Base-by-base conservation (phyloP, 1,140 invertebrate genomes). In the Sesamia nonagrioides region DNA sequence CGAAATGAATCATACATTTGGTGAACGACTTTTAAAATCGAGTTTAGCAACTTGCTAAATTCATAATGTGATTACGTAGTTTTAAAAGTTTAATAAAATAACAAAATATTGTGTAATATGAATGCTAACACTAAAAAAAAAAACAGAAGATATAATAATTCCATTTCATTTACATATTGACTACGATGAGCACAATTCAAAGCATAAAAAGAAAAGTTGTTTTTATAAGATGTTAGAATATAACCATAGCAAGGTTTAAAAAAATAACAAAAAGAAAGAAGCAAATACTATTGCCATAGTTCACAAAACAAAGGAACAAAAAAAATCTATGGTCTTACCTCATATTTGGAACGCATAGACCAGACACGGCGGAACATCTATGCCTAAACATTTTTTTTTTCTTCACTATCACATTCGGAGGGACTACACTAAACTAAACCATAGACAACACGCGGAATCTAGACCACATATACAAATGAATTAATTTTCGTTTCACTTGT, bases 331-430 rank as follows among this genome's bases (percentile, higher is more conserved):
- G 27, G 27, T 5, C 66, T 69, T 11, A 69, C 66, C 66, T 69
- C 42, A 69, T 69, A 33, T 7, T 69, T 8, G 35, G 33, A 42
- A 35, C 58, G 8, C 73, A 61, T 13, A 75, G 21, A 35, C 73
- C 73, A 48, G 73, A 61, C 9, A 61, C 58, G n/a, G 73, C 73
- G 7, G 56, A 75, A 63, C 73, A 75, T 52, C 73, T 75, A 18
- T 75, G 73, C 40, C 73, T 61, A 35, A 75, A 75, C 73, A 75
- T 75, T 27, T 74, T 74, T 56, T 73, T 73, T 58, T 21, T 40
- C 73, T 21, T 40, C 73, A 69, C 66, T 7, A 33, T 15, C 66
- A 69, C 66, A 69, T 69, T 50, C 13, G 21, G 42, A 21, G 42
- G 37, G 37, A 27, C 27, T 3, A 3, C 37, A 6, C 1, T 1